A percentile compares a stretch with the other conserved stretches of the same genome.
Evolutionary conservation across 2,888 invertebrate genomes (phyloP).

Genomic region (Lamproptera curius): DNA sequence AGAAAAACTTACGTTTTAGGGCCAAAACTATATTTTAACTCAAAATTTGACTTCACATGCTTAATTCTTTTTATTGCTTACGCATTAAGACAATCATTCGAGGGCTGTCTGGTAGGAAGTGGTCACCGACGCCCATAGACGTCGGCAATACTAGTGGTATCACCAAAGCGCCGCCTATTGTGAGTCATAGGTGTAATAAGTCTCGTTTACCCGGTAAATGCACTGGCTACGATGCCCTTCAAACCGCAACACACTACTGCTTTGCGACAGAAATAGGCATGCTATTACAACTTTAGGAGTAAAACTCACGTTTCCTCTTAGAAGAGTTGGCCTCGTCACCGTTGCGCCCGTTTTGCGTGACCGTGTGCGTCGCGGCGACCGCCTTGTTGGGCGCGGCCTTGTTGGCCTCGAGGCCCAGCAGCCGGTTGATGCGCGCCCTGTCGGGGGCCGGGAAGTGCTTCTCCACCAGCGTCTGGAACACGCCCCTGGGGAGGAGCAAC

Average conservation of each 20-base stretch:
- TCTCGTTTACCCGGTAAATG: too few relatives aligned
- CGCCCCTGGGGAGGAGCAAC: slow-evolving; percentile 84
- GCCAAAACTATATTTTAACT: neutral
- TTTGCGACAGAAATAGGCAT: too few relatives aligned
- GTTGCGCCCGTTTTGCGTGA: slow-evolving; percentile 41
- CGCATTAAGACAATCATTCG: neutral
- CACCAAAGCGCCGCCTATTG: too few relatives aligned
- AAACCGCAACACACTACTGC: too few relatives aligned
- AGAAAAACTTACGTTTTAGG: neutral
- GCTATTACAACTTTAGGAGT: too few relatives aligned
- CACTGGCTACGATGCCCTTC: too few relatives aligned
- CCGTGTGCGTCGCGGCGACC: slow-evolving; percentile 38
- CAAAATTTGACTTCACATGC: neutral
- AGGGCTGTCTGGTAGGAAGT: too few relatives aligned
- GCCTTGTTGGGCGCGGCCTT: slow-evolving; percentile 29
- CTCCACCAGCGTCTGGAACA: slow-evolving; percentile 96
- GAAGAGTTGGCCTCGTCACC: slow-evolving; percentile 51
- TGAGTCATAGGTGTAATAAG: too few relatives aligned
- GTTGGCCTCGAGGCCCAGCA: slow-evolving; percentile 82
- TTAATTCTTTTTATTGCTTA: neutral
- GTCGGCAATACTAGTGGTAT: too few relatives aligned
- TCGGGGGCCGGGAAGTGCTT: slow-evolving; percentile 99
- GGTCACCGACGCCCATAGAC: too few relatives aligned
- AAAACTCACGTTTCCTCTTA: slow-evolving; percentile 60
- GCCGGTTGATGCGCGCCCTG: slow-evolving; percentile 86